phyloP scores from a whole-genome alignment of 2,797 vertebrate genomes.

The Pseudotriccus pelzelni region DNA sequence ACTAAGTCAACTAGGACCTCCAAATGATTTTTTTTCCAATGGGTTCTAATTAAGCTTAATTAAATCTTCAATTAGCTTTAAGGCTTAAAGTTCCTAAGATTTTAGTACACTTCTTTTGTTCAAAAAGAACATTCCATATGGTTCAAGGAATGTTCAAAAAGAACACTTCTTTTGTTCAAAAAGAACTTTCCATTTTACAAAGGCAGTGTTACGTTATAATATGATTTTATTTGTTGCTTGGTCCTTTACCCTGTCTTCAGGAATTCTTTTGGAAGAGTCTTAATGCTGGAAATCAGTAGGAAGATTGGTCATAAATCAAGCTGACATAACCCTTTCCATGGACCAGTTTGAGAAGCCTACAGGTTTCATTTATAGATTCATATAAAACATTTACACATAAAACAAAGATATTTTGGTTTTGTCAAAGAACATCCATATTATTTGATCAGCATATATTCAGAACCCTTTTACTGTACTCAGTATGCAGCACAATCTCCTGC shows the following conservation, averaged over 20 bases:
- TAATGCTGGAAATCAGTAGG: background rate
- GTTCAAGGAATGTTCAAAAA: too few species aligned
- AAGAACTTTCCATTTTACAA: background rate
- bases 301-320: background rate
- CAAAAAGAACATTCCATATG: background rate
- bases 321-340: background rate
- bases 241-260: background rate
- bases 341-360: background rate
- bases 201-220: background rate
- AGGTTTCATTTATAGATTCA: background rate
- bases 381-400: background rate
- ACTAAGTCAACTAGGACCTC: accelerated
- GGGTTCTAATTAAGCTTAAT: background rate
- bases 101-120: background rate
- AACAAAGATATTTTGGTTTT: background rate
- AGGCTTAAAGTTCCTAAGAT: background rate
- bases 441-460: background rate
- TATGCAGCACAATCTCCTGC: background rate
- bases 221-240: background rate
- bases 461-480: background rate
- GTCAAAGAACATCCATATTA: background rate
- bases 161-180: too few species aligned
- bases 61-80: background rate
- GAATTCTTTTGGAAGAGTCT: background rate
- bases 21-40: background rate